Conservation (phyloP, 1,140 invertebrate species). For the Laupala kohalensis region DNA sequence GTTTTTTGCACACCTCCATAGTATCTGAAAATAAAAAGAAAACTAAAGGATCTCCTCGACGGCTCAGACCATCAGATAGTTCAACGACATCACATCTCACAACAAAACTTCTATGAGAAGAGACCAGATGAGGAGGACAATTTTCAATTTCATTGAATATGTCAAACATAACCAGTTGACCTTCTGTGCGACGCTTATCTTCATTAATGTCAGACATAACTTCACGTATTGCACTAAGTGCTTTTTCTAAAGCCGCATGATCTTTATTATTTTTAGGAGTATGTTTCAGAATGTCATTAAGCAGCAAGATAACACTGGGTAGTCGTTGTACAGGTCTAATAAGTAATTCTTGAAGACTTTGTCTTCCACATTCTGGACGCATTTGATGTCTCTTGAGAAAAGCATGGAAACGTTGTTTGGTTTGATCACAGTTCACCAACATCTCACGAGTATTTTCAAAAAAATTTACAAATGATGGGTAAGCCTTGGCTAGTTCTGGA, state of each 20-base stretch:
- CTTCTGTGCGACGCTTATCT: conserved; percentile 90
- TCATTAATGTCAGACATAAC: conserved; percentile 95
- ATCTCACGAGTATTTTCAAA: conserved; percentile 94
- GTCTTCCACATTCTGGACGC: conserved; percentile 85
- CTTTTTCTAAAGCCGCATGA: conserved; percentile 67
- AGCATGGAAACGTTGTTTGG: conserved; percentile 90
- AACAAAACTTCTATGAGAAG: conserved; percentile 80
- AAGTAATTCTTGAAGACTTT: conserved; percentile 85
- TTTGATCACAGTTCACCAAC: conserved; percentile 75
- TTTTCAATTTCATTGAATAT: conserved; percentile 96
- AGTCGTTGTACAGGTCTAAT: conserved; percentile 93
- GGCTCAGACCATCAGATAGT: conserved; percentile 69
- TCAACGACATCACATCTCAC: conserved; percentile 79
- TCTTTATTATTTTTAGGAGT: conserved; percentile 77
- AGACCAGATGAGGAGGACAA: conserved; percentile 82
- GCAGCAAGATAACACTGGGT: conserved; percentile 84
- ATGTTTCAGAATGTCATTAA: conserved; percentile 88
- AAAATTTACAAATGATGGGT: conserved; percentile 95
- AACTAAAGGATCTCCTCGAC: conserved; percentile 73
- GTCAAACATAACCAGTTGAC: conserved; percentile 89
- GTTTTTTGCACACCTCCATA: conserved; percentile 71
- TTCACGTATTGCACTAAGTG: conserved; percentile 75
- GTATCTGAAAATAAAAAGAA: conserved; percentile 89
- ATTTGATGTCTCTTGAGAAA: conserved; percentile 93
- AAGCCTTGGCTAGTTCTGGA: conserved; percentile 73